Evolutionary conservation across 2,113 vertebrate species (phyloP).

Genomic region (Plestiodon gilberti): DNA sequence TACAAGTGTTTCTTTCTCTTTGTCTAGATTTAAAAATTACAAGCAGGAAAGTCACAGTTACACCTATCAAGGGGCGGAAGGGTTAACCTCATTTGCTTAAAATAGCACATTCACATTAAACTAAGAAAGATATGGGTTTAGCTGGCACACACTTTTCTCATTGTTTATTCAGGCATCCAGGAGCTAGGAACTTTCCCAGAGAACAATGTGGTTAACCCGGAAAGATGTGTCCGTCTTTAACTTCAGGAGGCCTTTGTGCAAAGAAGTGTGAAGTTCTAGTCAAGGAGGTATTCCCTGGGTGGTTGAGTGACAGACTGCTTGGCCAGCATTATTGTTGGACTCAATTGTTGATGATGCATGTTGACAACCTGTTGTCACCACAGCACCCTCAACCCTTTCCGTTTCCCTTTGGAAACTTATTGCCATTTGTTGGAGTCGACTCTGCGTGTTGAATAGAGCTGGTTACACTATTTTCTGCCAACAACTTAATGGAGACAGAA

Average conservation of each 20-base stretch:
- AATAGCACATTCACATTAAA: background rate
- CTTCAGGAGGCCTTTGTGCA: conserved; percentile 5
- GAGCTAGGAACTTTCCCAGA: background rate
- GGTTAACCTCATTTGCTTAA: background rate
- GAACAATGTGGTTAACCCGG: conserved; percentile 30
- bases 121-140: fast-evolving
- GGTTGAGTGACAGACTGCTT: background rate
- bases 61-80: background rate
- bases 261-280: conserved; percentile 4
- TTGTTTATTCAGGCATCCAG: conserved; percentile 54
- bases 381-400: background rate
- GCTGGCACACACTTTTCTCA: background rate
- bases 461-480: background rate
- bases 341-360: conserved; percentile 46
- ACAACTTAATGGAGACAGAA: background rate
- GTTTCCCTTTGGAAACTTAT: conserved; percentile 32
- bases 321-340: background rate
- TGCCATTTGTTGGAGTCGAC: background rate
- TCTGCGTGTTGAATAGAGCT: background rate
- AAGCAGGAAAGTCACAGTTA: background rate
- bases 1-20: background rate
- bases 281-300: conserved; percentile 28
- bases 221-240: conserved; percentile 27
- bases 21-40: background rate
- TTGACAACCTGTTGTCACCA: conserved; percentile 55